Conservation (phyloP, 2,797 vertebrate genomes). For the Geotrypetes seraphini region DNA sequence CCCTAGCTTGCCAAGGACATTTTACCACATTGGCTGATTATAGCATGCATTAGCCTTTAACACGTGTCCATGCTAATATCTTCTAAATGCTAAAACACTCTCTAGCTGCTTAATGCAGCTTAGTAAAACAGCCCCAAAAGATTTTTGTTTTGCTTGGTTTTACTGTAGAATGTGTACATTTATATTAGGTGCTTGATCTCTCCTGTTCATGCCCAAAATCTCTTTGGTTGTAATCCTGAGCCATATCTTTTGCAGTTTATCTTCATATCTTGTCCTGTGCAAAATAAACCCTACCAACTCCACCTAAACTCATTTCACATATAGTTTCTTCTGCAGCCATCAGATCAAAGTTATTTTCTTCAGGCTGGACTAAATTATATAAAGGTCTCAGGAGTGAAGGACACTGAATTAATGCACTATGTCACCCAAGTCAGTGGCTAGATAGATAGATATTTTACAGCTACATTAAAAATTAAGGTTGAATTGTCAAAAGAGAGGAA, state of each 20-base stretch:
- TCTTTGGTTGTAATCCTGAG: constrained; percentile 35
- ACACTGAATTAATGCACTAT: constrained; percentile 66
- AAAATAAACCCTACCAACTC: constrained; percentile 50
- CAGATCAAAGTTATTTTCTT: constrained; percentile 68
- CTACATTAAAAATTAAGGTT: constrained; percentile 61
- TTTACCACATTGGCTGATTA: too few species aligned
- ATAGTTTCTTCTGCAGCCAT: constrained; percentile 55
- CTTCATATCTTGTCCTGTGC: constrained; percentile 41
- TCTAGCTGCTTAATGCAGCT: too few species aligned
- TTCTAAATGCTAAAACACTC: too few species aligned
- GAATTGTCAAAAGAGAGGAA: constrained; percentile 43
- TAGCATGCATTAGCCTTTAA: too few species aligned
- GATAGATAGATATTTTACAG: constrained; percentile 54
- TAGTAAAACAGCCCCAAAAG: too few species aligned
- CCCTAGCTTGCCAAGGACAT: too few species aligned
- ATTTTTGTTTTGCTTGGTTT: too few species aligned
- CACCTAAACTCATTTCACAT: constrained; percentile 61
- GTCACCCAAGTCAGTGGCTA: constrained; percentile 50
- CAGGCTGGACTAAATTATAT: constrained; percentile 65
- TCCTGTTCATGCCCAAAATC: constrained; percentile 17
- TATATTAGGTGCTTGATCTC: constrained; percentile 8
- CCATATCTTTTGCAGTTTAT: constrained; percentile 47
- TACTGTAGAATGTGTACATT: too few species aligned
- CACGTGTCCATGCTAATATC: too few species aligned
- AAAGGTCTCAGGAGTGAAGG: constrained; percentile 64